These are phyloP conservation scores for Malurus leucopterus DNA, from an alignment of 2,797 vertebrate species.

Conservation along the genomic window DNA sequence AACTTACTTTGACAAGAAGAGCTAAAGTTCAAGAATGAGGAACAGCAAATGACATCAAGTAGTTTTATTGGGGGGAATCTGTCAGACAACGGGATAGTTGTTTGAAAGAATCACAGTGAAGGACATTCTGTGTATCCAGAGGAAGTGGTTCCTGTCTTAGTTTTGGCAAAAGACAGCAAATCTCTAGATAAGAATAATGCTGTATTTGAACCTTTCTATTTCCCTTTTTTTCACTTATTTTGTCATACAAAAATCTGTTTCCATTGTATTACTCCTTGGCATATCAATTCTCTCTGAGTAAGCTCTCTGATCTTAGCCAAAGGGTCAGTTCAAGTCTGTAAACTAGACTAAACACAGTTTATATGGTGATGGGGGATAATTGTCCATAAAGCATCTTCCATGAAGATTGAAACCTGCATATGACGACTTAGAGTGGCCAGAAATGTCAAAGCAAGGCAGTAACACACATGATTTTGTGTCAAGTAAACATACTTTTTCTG, in stretches of 20 bases:
- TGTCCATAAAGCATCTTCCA: background rate
- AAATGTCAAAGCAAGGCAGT: background rate
- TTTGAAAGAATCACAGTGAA: background rate
- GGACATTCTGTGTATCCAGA: background rate
- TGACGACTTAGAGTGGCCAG: background rate
- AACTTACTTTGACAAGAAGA: conserved; percentile 9
- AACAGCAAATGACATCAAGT: background rate
- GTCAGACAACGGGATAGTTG: background rate
- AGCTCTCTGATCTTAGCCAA: background rate
- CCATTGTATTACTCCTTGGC: background rate
- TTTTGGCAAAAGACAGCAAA: background rate
- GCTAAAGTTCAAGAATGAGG: background rate
- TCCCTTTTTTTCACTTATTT: background rate
- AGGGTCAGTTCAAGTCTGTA: background rate
- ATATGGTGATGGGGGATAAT: background rate
- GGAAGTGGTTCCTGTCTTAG: background rate
- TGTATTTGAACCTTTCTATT: background rate
- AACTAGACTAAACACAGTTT: background rate
- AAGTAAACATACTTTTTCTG: background rate
- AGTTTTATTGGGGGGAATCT: background rate
- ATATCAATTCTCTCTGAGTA: background rate
- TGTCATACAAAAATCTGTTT: background rate
- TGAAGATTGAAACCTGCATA: background rate
- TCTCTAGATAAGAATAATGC: background rate
- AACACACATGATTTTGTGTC: background rate